Evolutionary conservation across 2,888 invertebrate species (phyloP), one percentile per base, ranked within the genome.

Genomic region (Agrotis segetum): DNA sequence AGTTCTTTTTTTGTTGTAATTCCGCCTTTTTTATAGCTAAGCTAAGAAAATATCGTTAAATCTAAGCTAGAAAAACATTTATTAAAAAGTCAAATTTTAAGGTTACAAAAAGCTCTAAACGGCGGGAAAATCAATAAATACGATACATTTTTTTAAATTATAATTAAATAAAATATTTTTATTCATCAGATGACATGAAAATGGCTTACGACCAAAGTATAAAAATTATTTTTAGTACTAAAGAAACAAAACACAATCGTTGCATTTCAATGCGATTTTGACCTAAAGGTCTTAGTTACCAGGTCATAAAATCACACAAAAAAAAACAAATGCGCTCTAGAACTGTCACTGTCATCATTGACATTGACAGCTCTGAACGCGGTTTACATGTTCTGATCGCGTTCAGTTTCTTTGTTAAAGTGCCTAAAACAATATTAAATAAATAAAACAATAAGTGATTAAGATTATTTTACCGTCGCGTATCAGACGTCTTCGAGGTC

Each of bases 81-180:
- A 67, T 62, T 67, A 62, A 58, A 47, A 47, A 55, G 40, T 21
- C 34, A 21, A 61, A 49, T 75, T 71, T 73, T 29, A 44, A 62
- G 34, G 21, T 62, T 65, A 70, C 19, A 64, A 67, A 63, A 50
- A 65, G 34, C 60, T 66, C 34, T 74, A 64, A 70, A 66, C 76
- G 76, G 71, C 71, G 60, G 81, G 63, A 53, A 75, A 63, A 67
- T 71, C 65, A 78, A 81, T 78, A 76, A 49, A 34, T 62, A 29
- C n/a, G n/a, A n/a, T n/a, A 77, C 68, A 77, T 62, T 44, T 66
- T 61, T 61, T 11, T 9, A 40, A 44, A 72, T 63, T 55, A 65
- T 64, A 40, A 24, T 78, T 61, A 65, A 56, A 44, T 50, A 61
- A 29, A 47, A 60, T 62, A 53, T 52, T 66, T 67, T 67, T 65